These are phyloP conservation scores for Macrostomum lignano DNA, from an alignment of 1,140 invertebrate species.

Conservation along the genomic window DNA sequence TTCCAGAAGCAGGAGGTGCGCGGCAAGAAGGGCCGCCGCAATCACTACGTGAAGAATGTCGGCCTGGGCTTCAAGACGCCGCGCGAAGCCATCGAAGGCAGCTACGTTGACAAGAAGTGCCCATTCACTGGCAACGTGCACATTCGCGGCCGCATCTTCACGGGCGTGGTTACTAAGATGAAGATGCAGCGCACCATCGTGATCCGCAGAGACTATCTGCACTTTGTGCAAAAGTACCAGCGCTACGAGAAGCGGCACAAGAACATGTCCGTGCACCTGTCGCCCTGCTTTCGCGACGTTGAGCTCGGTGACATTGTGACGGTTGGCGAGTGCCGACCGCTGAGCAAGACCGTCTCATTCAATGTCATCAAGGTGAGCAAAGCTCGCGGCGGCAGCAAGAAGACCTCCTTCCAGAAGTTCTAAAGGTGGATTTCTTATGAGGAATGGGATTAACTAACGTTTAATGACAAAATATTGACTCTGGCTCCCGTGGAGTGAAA, in stretches of 20 bases:
- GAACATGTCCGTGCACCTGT: slow-evolving; percentile 93
- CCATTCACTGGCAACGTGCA: slow-evolving; percentile 94
- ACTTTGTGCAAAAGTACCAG: slow-evolving; percentile 90
- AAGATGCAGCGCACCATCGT: slow-evolving; percentile 98
- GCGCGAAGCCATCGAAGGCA: slow-evolving; percentile 82
- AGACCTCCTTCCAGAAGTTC: slow-evolving; percentile 63
- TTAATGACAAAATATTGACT: too few species aligned
- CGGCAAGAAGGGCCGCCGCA: slow-evolving; percentile 5
- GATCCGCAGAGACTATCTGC: slow-evolving; percentile 81
- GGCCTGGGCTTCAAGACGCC: slow-evolving; percentile 95
- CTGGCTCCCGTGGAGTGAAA: too few species aligned
- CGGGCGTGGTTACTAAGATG: slow-evolving; percentile 76
- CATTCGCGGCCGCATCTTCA: slow-evolving; percentile 82
- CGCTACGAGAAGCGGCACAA: slow-evolving; percentile 93
- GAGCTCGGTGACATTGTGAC: slow-evolving; percentile 80
- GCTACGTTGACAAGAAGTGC: slow-evolving; percentile 98
- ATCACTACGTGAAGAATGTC: slow-evolving; percentile 58
- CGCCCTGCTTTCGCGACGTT: slow-evolving; percentile 96
- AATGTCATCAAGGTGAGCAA: slow-evolving; percentile 93
- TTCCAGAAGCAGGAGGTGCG: slow-evolving; percentile 6
- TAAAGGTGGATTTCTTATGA: not conserved
- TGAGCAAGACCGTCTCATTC: slow-evolving; percentile 92
- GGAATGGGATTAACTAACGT: too few species aligned
- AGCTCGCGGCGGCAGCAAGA: slow-evolving; percentile 46
- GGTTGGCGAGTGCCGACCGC: slow-evolving; percentile 83